Conservation (phyloP, 2,113 vertebrate genomes). For the Dicaeum eximium region DNA sequence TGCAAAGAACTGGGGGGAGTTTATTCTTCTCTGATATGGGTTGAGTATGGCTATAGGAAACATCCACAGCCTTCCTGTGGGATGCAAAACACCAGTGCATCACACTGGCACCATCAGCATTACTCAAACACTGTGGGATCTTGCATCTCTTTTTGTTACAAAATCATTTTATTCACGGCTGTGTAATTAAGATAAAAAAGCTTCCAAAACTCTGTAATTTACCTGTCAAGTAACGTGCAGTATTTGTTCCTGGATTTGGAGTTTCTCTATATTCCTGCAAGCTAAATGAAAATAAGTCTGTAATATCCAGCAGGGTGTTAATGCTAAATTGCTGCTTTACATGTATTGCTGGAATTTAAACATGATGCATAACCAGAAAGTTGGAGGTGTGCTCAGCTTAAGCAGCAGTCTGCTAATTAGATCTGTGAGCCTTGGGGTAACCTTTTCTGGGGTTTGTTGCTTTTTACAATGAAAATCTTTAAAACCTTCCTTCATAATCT, state of each 20-base stretch:
- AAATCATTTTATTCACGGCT: neutral
- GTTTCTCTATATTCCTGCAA: neutral
- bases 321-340: constrained; percentile 15
- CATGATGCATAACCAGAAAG: neutral
- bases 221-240: neutral
- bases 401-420: constrained; percentile 45
- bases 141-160: neutral
- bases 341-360: neutral
- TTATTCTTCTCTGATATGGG: neutral
- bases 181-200: neutral
- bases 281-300: neutral
- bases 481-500: neutral
- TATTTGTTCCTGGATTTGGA: neutral
- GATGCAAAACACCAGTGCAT: neutral
- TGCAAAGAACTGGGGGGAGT: neutral
- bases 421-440: constrained; percentile 34
- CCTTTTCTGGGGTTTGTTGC: constrained; percentile 3
- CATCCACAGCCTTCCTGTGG: neutral
- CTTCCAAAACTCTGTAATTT: neutral
- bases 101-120: neutral
- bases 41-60: neutral
- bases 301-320: neutral
- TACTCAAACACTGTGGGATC: neutral
- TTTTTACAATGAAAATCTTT: constrained; percentile 6
- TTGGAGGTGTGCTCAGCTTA: neutral